These are phyloP conservation scores for Rhopalosiphum nymphaeae DNA, from an alignment of 2,888 invertebrate genomes.

Conservation along the genomic window DNA sequence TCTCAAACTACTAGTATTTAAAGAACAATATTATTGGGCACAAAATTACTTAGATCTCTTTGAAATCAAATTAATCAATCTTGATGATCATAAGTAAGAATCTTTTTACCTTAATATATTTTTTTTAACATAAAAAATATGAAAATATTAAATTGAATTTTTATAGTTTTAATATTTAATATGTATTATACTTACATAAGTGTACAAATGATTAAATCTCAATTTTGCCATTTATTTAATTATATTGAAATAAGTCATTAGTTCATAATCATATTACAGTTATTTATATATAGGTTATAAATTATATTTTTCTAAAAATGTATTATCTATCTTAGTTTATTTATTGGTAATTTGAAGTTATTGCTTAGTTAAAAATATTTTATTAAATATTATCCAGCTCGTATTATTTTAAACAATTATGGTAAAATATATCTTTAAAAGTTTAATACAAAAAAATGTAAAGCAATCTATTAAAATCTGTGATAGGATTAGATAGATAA, in stretches of 20 bases:
- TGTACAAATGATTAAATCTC: neutral
- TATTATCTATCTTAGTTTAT: no score
- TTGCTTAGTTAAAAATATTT: no score
- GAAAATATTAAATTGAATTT: neutral
- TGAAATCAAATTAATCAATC: neutral
- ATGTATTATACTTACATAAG: neutral
- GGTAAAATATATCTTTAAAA: no score
- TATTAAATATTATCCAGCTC: no score
- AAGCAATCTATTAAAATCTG: neutral
- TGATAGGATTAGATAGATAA: neutral
- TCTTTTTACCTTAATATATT: neutral
- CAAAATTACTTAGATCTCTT: neutral
- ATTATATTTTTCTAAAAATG: no score
- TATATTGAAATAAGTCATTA: no score
- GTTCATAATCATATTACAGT: no score
- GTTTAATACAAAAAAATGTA: no score
- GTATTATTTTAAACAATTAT: no score
- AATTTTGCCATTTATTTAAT: no score
- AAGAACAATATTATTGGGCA: constrained; percentile 56
- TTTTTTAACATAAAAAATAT: neutral
- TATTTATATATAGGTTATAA: no score
- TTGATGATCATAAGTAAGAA: constrained; percentile 52
- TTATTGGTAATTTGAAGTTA: no score
- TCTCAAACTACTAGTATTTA: constrained; percentile 46
- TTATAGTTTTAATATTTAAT: neutral